Conservation (phyloP, 2,113 vertebrate genomes). For the Bambusicola thoracicus region DNA sequence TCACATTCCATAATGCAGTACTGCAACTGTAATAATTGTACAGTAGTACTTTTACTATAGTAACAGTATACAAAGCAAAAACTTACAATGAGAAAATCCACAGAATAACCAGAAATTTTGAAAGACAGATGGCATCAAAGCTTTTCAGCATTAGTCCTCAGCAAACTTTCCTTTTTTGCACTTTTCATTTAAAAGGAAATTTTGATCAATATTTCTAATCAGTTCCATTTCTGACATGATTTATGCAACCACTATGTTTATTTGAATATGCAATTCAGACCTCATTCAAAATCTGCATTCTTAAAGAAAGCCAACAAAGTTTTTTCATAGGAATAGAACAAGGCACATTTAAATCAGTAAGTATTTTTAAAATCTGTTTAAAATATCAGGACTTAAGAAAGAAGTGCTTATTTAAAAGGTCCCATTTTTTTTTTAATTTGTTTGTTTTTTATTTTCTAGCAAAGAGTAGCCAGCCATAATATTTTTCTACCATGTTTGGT, state of each 20-base stretch:
- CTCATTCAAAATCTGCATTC: background rate
- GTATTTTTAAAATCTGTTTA: background rate
- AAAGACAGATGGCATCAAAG: background rate
- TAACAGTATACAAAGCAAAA: background rate
- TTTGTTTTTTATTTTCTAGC: background rate
- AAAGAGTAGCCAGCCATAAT: background rate
- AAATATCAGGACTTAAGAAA: slow-evolving; percentile 16
- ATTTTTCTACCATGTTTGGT: background rate
- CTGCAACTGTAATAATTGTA: background rate
- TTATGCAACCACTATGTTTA: background rate
- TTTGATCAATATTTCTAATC: background rate
- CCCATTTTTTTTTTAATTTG: background rate
- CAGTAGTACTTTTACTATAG: background rate
- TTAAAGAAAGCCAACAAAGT: background rate
- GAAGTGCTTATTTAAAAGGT: background rate
- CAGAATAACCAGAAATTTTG: background rate
- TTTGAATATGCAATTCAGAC: background rate
- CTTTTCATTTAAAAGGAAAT: slow-evolving; percentile 3
- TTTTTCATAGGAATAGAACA: background rate
- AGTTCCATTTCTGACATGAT: background rate
- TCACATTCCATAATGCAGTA: background rate
- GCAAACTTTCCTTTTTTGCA: background rate
- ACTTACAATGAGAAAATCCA: background rate
- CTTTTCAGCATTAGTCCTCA: background rate
- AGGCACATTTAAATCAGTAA: background rate